Percentiles rank a stretch among this genome's conserved stretches.
Evolutionary conservation across 2,888 invertebrate genomes (phyloP).

Genomic region (Nasonia oneida): DNA sequence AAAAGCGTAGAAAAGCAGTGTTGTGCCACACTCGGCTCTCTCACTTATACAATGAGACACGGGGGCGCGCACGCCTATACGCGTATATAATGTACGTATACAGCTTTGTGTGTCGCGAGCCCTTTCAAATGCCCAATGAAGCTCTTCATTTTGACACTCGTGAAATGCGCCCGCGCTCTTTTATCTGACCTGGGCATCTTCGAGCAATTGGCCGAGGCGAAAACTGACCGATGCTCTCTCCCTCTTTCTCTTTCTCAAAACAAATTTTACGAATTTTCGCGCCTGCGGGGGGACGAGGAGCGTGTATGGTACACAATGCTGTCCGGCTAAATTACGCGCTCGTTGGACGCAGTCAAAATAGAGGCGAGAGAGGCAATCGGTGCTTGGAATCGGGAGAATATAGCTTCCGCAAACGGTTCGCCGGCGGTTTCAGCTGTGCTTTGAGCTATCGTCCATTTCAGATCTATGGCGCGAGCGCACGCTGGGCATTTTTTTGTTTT

Average conservation of each 20-base stretch:
- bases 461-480: slow-evolving; percentile 75
- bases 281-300: neutral
- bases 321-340: slow-evolving; percentile 24
- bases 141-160: slow-evolving; percentile 47
- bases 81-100: neutral
- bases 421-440: slow-evolving; percentile 73
- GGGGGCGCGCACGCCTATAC: neutral
- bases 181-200: slow-evolving; percentile 26
- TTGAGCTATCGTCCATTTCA: slow-evolving; percentile 76
- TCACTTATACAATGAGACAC: neutral
- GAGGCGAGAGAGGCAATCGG: slow-evolving; percentile 1
- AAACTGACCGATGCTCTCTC: no score
- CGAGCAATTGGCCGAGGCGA: slow-evolving; percentile 3
- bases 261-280: slow-evolving; percentile 47
- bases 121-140: slow-evolving; percentile 24
- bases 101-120: neutral
- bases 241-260: neutral
- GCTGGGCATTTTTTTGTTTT: slow-evolving; percentile 69
- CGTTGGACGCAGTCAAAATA: slow-evolving; percentile 37
- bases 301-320: neutral
- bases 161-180: neutral
- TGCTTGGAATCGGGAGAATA: slow-evolving; percentile 11
- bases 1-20: slow-evolving; percentile 25
- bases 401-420: slow-evolving; percentile 28
- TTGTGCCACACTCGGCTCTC: neutral